Conservation (phyloP, 2,888 invertebrate species). For the Sarcophaga caerulescens region DNA sequence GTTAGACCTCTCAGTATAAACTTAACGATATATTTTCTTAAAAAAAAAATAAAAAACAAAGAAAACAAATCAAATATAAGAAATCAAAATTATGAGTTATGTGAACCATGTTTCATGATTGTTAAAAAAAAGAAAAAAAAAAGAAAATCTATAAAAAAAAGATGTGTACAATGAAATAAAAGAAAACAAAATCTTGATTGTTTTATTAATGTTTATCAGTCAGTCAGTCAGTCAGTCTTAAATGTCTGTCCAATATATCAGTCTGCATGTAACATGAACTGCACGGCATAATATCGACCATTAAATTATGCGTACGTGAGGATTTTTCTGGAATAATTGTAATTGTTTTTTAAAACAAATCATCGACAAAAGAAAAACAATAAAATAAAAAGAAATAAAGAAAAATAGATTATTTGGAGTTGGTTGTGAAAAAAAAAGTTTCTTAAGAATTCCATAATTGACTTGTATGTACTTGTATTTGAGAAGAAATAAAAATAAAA, state of each 20-base stretch:
- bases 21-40: too few species aligned
- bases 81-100: constrained; percentile 53
- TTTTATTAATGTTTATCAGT: constrained; percentile 49
- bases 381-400: constrained; percentile 27
- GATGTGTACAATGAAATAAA: not conserved
- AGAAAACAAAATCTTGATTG: constrained; percentile 40
- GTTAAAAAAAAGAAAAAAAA: constrained; percentile 39
- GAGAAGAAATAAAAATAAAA: not conserved
- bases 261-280: constrained; percentile 49
- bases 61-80: not conserved
- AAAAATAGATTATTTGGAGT: constrained; percentile 58
- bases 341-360: constrained; percentile 53
- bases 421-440: constrained; percentile 32
- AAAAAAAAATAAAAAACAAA: too few species aligned
- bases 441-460: constrained; percentile 53
- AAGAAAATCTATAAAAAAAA: constrained; percentile 4
- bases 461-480: not conserved
- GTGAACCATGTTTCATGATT: constrained; percentile 59
- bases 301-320: constrained; percentile 68
- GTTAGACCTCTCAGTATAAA: too few species aligned
- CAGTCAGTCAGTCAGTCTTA: constrained; percentile 5
- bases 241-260: constrained; percentile 11
- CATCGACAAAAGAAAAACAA: constrained; percentile 5
- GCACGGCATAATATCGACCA: constrained; percentile 57
- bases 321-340: constrained; percentile 57